Base-by-base conservation (phyloP, 2,797 vertebrate species). In the Clarias pachynema region DNA sequence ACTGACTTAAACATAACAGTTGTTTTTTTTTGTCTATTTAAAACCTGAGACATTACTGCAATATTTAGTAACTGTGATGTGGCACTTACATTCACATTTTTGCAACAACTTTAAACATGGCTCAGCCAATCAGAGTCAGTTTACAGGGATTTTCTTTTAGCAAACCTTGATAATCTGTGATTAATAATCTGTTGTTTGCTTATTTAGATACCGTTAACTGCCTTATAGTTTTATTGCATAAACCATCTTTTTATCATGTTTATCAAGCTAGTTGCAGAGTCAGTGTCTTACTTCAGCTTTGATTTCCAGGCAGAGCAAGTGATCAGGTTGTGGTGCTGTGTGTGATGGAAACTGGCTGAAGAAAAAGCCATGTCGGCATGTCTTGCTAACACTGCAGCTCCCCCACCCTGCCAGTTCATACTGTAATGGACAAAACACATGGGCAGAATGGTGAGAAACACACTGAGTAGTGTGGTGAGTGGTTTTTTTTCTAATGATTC, bases 401-500 rank as follows among this genome's bases (percentile, higher is more conserved):
- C 57, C 89, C 88, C 90, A 89, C 90, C 89, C 86, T 89, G 89
- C 87, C 84, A 90, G 72, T 87, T 89, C 68, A 69, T 86, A 81
- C 69, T 87, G 78, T 93, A 89, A 95, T 93, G 88, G 89, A 91
- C 89, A 94, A 93, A 93, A 82, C 94, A 95, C 92, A 94, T 94
- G 93, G 86, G 87, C 87, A 34, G 85, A 81, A 66, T 75, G 89
- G 84, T 87, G 83, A 84, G 91, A 92, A 89, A 91, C 87, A 82
- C 88, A 88, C 59, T 81, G 85, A 90, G 92, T 89, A 81, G 89
- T 85, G 85, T 81, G 88, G 87, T 88, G 79, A 88, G 73, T 26
- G 8, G 70, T 85, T 53, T 68, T 65, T 44, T 44, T 20, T 65
- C 78, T 84, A 88, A 77, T 83, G 85, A 86, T 49, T 83, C 78